Evolutionary conservation across 2,888 invertebrate species (phyloP).

Genomic region (Leucania comma): DNA sequence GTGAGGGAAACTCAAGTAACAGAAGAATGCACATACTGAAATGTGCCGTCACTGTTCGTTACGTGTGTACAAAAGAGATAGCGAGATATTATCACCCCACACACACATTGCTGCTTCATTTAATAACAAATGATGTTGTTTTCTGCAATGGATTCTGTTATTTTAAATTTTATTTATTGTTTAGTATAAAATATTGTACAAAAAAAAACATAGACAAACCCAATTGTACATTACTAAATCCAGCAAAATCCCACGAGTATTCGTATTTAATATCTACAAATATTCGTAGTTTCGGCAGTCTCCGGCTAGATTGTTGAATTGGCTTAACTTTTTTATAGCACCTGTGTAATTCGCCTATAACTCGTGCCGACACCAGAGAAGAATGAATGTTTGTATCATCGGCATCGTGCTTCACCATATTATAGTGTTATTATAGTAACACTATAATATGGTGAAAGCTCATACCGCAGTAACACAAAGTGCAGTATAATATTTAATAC

Average conservation of each 20-base stretch:
- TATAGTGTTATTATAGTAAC: no score
- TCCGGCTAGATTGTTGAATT: background rate
- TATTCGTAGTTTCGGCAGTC: background rate
- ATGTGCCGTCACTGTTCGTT: no score
- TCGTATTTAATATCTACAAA: background rate
- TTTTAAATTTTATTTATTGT: no score
- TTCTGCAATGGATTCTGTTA: no score
- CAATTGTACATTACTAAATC: background rate
- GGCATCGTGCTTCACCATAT: constrained; percentile 32
- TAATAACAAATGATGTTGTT: no score
- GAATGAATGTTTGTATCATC: constrained; percentile 37
- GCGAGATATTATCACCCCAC: no score
- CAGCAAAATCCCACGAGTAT: background rate
- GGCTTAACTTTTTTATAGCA: background rate
- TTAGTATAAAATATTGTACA: no score
- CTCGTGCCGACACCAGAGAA: constrained; percentile 22
- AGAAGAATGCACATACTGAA: no score
- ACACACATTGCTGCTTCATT: no score
- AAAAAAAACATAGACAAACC: no score
- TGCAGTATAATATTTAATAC: constrained; percentile 20
- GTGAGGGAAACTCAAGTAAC: no score
- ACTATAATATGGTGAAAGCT: constrained; percentile 30
- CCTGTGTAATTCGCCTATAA: constrained; percentile 12
- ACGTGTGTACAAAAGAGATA: no score
- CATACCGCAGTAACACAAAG: constrained; percentile 22